Conservation (phyloP, 2,113 vertebrate species). For the Grammomys surdaster region DNA sequence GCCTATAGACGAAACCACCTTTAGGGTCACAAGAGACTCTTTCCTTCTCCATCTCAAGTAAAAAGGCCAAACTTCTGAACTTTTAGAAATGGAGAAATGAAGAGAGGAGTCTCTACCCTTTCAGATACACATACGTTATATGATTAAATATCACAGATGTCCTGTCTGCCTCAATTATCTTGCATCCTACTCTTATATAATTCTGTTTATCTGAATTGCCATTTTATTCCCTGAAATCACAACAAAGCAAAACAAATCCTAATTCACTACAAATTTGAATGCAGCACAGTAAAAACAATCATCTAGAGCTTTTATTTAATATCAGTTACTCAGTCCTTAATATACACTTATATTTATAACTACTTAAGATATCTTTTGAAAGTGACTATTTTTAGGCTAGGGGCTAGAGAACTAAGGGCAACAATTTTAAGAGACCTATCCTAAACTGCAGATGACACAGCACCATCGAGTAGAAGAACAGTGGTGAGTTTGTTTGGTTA, state of each 20-base stretch:
- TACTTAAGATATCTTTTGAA: background rate
- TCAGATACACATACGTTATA: background rate
- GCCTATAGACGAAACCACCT: background rate
- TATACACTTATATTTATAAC: background rate
- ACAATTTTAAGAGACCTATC: slow-evolving; percentile 66
- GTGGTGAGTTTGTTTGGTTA: slow-evolving; percentile 64
- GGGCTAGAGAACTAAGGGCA: slow-evolving; percentile 34
- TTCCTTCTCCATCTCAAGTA: background rate
- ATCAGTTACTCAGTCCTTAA: background rate
- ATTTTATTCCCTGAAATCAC: background rate
- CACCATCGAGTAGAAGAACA: slow-evolving; percentile 59
- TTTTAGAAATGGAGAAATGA: background rate
- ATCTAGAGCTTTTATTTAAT: too few species aligned
- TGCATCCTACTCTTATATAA: accelerated
- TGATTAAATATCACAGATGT: background rate
- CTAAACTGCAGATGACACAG: slow-evolving; percentile 59
- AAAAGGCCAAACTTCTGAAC: background rate
- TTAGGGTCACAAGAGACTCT: background rate
- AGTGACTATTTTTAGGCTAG: background rate
- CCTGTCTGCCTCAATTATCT: background rate
- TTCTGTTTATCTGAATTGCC: background rate
- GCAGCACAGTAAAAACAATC: background rate
- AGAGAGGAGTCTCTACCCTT: background rate
- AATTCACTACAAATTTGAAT: background rate
- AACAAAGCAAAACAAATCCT: background rate